Evolutionary conservation across 2,797 vertebrate species (phyloP).

Genomic region (Apogon talboti): DNA sequence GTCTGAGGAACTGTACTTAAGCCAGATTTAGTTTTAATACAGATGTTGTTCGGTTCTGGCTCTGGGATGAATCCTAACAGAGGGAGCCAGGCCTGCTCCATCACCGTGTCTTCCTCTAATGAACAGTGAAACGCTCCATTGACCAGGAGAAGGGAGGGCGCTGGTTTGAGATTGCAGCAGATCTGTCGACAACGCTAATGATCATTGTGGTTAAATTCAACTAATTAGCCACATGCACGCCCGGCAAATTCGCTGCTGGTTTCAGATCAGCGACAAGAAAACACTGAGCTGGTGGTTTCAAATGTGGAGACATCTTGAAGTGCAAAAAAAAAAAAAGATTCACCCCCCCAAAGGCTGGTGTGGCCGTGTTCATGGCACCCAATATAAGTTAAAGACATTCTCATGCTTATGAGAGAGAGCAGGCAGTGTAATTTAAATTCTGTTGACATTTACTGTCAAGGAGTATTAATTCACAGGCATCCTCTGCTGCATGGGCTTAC

Average conservation of each 20-base stretch:
- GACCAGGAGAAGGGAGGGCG: slow-evolving; percentile 67
- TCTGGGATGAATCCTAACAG: slow-evolving; percentile 59
- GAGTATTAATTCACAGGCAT: slow-evolving; percentile 83
- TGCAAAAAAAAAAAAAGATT: slow-evolving; percentile 72
- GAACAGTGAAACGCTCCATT: slow-evolving; percentile 75
- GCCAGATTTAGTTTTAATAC: slow-evolving; percentile 32
- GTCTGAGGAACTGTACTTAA: no score
- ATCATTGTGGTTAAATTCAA: slow-evolving; percentile 80
- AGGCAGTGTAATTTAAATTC: slow-evolving; percentile 86
- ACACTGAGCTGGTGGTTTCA: slow-evolving; percentile 81
- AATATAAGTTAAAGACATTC: slow-evolving; percentile 85
- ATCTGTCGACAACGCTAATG: slow-evolving; percentile 84
- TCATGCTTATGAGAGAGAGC: slow-evolving; percentile 81
- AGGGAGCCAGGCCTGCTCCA: slow-evolving; percentile 66
- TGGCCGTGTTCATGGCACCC: slow-evolving; percentile 78
- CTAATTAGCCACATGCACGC: slow-evolving; percentile 83
- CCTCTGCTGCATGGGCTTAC: slow-evolving; percentile 81
- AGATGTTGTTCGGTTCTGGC: slow-evolving; percentile 52
- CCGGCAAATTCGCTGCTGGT: slow-evolving; percentile 74
- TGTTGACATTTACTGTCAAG: slow-evolving; percentile 90
- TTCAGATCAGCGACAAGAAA: slow-evolving; percentile 62
- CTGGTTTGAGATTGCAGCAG: slow-evolving; percentile 76
- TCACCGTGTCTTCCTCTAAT: slow-evolving; percentile 70
- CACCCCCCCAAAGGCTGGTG: slow-evolving; percentile 66
- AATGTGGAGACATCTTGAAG: slow-evolving; percentile 72